Base-by-base conservation (phyloP, 1,140 invertebrate species). In the Drosophila cardini region DNA sequence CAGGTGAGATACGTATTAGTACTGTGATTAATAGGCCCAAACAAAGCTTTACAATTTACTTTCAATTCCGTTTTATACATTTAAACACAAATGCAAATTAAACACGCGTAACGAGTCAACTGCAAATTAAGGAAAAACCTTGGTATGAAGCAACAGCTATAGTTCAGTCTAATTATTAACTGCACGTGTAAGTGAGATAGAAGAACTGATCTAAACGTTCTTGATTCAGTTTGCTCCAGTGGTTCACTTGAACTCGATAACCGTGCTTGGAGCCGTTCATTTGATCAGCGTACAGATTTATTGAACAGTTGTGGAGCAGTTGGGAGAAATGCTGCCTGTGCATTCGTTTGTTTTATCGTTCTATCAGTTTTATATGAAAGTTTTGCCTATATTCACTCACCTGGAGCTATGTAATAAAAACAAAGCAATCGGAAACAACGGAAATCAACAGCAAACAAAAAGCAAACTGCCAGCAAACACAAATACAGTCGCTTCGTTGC, bases 381-480 rank as follows among this genome's bases (percentile, higher is more conserved):
- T 42, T 34, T 10, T 26, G 52, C 15, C 16, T 34, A 11, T 57
- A 42, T 65, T 46, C 69, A 64, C 52, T 52, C 70, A 72, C 70
- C 70, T 72, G 70, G 6, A 72, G 70, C 70, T 57, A 72, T 64
- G 61, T 62, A 81, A 83, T 80, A 86, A 81, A 76, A 85, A 86
- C 81, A 85, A 85, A 81, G 81, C 82, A 85, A 85, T 85, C 81
- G 81, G 81, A 85, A 85, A 82, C 81, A 62, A 55, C 82, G 81
- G 82, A 85, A 85, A 85, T 85, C 81, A 86, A 78, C 78, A 76
- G 82, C 81, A 85, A 85, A 85, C 81, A 84, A 80, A 81, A 74
- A 65, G 46, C 80, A 73, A 82, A 69, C 52, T 53, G 64, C 9
- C 55, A 46, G 21, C 56, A 67, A 62, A 48, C 46, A 53, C 42